These are phyloP conservation scores for Euwallacea fornicatus DNA, from an alignment of 1,140 invertebrate genomes.

Conservation along the genomic window DNA sequence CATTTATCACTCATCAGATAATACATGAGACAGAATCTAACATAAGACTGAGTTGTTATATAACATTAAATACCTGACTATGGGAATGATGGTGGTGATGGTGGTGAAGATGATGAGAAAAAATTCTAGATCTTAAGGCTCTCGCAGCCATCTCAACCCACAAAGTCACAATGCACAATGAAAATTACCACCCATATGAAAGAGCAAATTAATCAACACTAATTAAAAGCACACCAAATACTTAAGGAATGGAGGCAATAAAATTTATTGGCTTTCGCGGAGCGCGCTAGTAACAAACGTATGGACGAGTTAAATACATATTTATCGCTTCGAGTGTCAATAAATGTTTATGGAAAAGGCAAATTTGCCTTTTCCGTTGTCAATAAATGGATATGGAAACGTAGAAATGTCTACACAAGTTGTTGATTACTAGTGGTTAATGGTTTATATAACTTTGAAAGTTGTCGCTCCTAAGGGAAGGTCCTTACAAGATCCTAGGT, in stretches of 20 bases:
- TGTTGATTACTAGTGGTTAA: too few species aligned
- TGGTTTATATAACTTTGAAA: too few species aligned
- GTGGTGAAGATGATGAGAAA: conserved; percentile 12
- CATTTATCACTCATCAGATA: not conserved
- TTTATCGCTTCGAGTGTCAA: conserved; percentile 1
- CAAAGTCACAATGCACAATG: conserved; percentile 10
- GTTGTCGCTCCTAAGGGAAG: too few species aligned
- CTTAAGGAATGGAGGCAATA: conserved; percentile 16
- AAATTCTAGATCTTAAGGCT: conserved; percentile 10
- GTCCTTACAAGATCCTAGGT: too few species aligned
- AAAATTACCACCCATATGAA: conserved; percentile 4
- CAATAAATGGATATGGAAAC: too few species aligned
- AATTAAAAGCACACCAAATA: conserved; percentile 17
- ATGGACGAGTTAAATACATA: not conserved
- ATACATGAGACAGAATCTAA: too few species aligned
- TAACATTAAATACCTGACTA: conserved; percentile 13
- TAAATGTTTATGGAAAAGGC: not conserved
- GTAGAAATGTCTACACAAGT: too few species aligned
- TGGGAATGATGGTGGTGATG: conserved; percentile 10
- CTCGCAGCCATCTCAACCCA: conserved; percentile 10
- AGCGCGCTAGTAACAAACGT: not conserved
- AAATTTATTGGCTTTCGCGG: conserved; percentile 13
- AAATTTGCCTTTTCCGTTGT: not conserved
- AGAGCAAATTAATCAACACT: conserved; percentile 11
- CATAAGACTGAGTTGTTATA: too few species aligned